Base-by-base conservation (phyloP, 2,888 invertebrate genomes). In the Penaeus monodon region DNA sequence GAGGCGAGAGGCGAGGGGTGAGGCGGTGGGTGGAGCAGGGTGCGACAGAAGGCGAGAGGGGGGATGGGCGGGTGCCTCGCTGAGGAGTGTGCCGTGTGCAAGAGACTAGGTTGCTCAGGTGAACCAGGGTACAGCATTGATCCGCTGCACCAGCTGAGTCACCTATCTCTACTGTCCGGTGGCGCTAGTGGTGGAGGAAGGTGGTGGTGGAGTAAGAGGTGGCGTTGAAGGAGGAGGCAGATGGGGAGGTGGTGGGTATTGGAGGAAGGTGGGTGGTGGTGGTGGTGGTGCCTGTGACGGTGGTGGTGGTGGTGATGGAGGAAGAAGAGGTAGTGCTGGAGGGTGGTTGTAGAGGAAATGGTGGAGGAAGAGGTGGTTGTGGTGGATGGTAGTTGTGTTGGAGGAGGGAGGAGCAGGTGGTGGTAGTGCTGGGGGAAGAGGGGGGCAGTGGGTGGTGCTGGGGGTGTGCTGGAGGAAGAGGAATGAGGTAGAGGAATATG, bases 131-230 rank as follows among this genome's bases (percentile, higher is more conserved):
- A 78, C 49, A 84, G 77, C 84, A 84, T 84, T 84, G 84, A 84
- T 85, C 85, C 85, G 68, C 80, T 85, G 79, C 85, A 79, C 70
- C 85, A 44, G 38, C 66, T 73, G 79, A 79, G 79, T 79, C 85
- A 80, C 80, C 85, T 80, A 80, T 80, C 85, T 84, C 84, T 79
- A 64, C 84, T 84, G 77, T 84, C 84, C 63, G 14, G 49, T 49
- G 44, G 77, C 57, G 57, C 57, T 57, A 44, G 27, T 49, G 57
- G 22, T 22, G n/a, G 77, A n/a, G 77, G 77, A 57, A n/a, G 77
- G 77, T 44, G 77, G 57, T 17, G 17, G 57, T 17, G 57, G 57
- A 57, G 57, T 1, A 57, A 57, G 57, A 17, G 57, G 57, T 2
- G 17, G 17, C 3, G 57, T 10, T 17, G 22, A 12, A 33, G 70